Percentiles rank a stretch among this genome's conserved stretches.
phyloP scores from a whole-genome alignment of 23 tunicate species.

The Styela plicata region DNA sequence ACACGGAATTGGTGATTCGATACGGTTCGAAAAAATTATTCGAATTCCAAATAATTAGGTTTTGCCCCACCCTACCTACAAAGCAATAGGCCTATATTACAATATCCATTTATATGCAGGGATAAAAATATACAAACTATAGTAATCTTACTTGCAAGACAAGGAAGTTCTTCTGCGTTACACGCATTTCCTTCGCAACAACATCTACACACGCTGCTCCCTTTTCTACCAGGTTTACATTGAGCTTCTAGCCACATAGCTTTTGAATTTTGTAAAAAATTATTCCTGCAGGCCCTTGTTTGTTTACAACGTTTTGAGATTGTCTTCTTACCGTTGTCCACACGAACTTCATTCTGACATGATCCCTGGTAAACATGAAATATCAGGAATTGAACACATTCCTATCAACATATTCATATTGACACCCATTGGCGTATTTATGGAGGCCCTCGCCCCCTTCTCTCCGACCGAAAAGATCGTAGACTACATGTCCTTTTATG shows the following conservation, averaged over 20 bases:
- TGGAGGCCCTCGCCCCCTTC: no score
- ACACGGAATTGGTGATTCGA: no score
- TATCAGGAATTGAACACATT: not conserved
- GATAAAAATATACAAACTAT: no score
- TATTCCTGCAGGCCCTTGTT: conserved; percentile 53
- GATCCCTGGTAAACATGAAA: not conserved
- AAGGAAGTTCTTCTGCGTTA: conserved; percentile 56
- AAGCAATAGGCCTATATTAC: no score
- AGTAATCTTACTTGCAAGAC: conserved; percentile 60
- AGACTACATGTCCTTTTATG: no score
- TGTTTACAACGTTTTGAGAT: conserved; percentile 69
- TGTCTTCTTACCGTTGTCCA: conserved; percentile 23
- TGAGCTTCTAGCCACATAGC: conserved; percentile 62
- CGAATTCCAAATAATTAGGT: no score
- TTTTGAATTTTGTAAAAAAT: conserved; percentile 50
- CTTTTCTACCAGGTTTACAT: conserved; percentile 36
- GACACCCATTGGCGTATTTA: no score
- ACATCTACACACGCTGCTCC: conserved; percentile 72
- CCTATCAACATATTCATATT: not conserved
- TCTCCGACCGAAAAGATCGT: no score
- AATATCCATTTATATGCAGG: no score
- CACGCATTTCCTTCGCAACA: conserved; percentile 58
- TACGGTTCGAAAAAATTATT: no score
- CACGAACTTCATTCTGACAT: conserved; percentile 67
- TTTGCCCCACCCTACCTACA: no score